Evolutionary conservation across 1,140 invertebrate species (phyloP), one percentile per base, ranked within the genome.

Genomic region (Drosophila dunni): DNA sequence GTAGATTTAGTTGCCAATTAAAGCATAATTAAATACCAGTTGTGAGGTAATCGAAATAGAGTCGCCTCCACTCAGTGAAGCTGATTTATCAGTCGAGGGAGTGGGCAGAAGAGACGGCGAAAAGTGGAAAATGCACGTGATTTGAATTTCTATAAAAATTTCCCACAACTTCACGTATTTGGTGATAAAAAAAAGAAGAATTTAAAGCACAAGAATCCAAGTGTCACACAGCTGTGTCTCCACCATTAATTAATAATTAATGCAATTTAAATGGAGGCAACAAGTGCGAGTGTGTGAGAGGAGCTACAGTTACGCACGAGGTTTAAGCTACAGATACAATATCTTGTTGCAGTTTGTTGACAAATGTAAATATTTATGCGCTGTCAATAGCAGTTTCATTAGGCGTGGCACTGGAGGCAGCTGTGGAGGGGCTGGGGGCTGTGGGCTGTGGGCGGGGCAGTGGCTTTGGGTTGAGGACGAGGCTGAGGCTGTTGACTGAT

Each of bases 301-400:
- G n/a, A 34, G 50, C 8, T 53, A 54, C 36, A 36, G 45, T 38
- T 60, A 48, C 45, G 34, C 6, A 15, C 29, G 44, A 67, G 38
- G 38, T 36, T 56, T 8, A 57, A 65, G 67, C 54, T 57, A 36
- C 67, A 71, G 46, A 44, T 61, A 61, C 42, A 48, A 53, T 54
- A 38, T 54, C 51, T 17, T 63, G 38, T 38, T 63, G 38, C 45
- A 9, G 29, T 72, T 48, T 11, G 54, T 53, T 58, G 70, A 56
- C 64, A 74, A 61, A 56, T 36, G 65, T 34, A 68, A 74, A 74
- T 74, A 74, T 73, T 73, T 74, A 65, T 65, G 29, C 33, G 34
- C 29, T 50, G 56, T 61, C 64, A 61, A 74, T 71, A 71, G 3
- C 60, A 50, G 61, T 71, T 71, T 51, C 46, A 61, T 69, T 53